A percentile compares a stretch with the other conserved stretches of the same genome.
Evolutionary conservation across 2,113 vertebrate genomes (phyloP).

Genomic region (Pimephales promelas): DNA sequence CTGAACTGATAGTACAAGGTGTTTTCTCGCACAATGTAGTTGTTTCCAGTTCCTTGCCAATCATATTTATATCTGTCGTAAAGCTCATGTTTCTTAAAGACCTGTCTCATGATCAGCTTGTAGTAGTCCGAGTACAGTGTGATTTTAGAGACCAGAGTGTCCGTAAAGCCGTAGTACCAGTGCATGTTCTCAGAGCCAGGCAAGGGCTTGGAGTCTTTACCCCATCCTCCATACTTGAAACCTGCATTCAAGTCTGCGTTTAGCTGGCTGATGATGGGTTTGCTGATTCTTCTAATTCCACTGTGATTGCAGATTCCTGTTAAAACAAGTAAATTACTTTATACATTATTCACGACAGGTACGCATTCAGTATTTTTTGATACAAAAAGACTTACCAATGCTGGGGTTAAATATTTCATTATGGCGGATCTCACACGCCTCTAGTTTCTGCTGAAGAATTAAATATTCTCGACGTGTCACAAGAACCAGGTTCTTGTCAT

Average conservation of each 20-base stretch:
- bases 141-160: constrained; percentile 48
- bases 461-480: constrained; percentile 64
- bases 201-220: constrained; percentile 72
- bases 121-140: constrained; percentile 67
- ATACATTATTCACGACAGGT: background rate
- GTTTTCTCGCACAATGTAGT: constrained; percentile 66
- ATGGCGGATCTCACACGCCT: constrained; percentile 69
- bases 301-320: constrained; percentile 72
- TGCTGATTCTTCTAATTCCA: constrained; percentile 67
- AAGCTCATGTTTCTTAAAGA: constrained; percentile 31
- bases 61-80: background rate
- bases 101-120: constrained; percentile 63
- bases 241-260: constrained; percentile 61
- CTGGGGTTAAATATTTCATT: constrained; percentile 70
- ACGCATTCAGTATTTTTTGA: background rate
- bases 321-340: constrained; percentile 20
- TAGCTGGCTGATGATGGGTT: constrained; percentile 65
- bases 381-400: constrained; percentile 62
- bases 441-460: constrained; percentile 68
- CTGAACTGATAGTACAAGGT: constrained; percentile 66
- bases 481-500: constrained; percentile 68
- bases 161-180: constrained; percentile 60
- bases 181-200: constrained; percentile 68
- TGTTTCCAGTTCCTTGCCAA: constrained; percentile 64
- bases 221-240: constrained; percentile 69